Conservation (phyloP, 2,113 vertebrate genomes). For the Nansenia antarctica region DNA sequence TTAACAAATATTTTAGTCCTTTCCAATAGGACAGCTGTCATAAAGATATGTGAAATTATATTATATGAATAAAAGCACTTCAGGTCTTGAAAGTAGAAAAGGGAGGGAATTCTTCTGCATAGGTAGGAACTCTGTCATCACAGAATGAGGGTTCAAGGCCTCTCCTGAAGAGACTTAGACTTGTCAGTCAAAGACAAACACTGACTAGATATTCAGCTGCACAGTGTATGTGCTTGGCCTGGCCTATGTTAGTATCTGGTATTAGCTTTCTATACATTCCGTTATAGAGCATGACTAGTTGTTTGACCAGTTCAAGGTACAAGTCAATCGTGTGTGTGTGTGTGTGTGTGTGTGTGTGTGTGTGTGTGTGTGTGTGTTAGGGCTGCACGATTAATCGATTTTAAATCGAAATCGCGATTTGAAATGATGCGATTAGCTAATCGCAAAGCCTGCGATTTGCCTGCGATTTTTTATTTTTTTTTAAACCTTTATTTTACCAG, state of each 20-base stretch:
- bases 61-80: slow-evolving; percentile 41
- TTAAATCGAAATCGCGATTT: too few relatives aligned
- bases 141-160: not conserved
- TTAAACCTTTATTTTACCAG: too few relatives aligned
- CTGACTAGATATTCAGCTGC: slow-evolving; percentile 28
- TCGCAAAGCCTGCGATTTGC: too few relatives aligned
- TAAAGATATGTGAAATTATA: slow-evolving; percentile 11
- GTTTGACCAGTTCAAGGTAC: slow-evolving; percentile 44
- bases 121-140: slow-evolving; percentile 24
- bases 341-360: slow-evolving; percentile 22
- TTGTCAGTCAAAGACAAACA: slow-evolving; percentile 35
- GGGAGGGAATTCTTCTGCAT: slow-evolving; percentile 36
- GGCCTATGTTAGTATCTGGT: slow-evolving; percentile 43
- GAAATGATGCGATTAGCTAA: too few relatives aligned
- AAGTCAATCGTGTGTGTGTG: slow-evolving; percentile 30
- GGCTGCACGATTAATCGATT: too few relatives aligned
- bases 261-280: slow-evolving; percentile 71
- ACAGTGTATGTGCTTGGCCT: slow-evolving; percentile 27
- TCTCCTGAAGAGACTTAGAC: slow-evolving; percentile 10
- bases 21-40: slow-evolving; percentile 39
- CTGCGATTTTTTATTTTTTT: too few relatives aligned
- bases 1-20: slow-evolving; percentile 48
- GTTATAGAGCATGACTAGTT: slow-evolving; percentile 70
- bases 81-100: slow-evolving; percentile 40
- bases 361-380: too few relatives aligned